phyloP scores from a whole-genome alignment of 2,113 vertebrate genomes.

The Struthio camelus region DNA sequence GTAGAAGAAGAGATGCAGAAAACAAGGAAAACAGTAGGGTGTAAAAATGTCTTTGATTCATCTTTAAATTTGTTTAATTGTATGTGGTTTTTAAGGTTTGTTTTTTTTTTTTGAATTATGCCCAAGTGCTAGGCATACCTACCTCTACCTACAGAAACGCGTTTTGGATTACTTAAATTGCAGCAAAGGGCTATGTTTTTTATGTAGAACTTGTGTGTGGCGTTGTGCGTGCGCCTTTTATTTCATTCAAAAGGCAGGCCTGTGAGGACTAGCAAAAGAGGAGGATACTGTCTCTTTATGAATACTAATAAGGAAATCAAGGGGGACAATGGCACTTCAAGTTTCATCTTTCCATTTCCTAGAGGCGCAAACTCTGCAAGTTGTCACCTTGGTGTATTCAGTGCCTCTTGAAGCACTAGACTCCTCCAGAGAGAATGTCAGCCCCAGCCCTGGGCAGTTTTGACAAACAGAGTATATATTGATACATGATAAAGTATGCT shows the following conservation, averaged over 20 bases:
- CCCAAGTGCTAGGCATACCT: background rate
- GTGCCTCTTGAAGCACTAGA: conserved; percentile 94
- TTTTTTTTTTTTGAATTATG: background rate
- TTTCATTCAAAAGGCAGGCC: conserved; percentile 72
- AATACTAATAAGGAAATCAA: conserved; percentile 85
- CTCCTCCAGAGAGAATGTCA: conserved; percentile 99
- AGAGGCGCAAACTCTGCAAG: conserved; percentile 93
- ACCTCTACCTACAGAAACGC: background rate
- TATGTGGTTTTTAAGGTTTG: background rate
- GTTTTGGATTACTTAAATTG: conserved; percentile 60
- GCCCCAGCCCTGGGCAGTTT: conserved; percentile 99
- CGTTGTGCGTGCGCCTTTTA: conserved; percentile 27
- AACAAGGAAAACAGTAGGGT: background rate
- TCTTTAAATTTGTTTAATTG: background rate
- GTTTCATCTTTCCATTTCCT: conserved; percentile 92
- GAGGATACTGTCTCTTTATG: conserved; percentile 77
- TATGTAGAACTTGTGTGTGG: conserved; percentile 49
- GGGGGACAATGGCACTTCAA: conserved; percentile 86
- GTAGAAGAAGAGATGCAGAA: background rate
- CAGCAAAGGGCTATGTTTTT: conserved; percentile 54
- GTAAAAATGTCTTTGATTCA: accelerated
- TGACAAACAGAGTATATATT: conserved; percentile 99
- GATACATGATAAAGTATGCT: conserved; percentile 99
- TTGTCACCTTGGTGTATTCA: conserved; percentile 98
- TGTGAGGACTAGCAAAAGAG: conserved; percentile 65